Evolutionary conservation across 1,140 invertebrate species (phyloP).

Genomic region (Solen grandis): DNA sequence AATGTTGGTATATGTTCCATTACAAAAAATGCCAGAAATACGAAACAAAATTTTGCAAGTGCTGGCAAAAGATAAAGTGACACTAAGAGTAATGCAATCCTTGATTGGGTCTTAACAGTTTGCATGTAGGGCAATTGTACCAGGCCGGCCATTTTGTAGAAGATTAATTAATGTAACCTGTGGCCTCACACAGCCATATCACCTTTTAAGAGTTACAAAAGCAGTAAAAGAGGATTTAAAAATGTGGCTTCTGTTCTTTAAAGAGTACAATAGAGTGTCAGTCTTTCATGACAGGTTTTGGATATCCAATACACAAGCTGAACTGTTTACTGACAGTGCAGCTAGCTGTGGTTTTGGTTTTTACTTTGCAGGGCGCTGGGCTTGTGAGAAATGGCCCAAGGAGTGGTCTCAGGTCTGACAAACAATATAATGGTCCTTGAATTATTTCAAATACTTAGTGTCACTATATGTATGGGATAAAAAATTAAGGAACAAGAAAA

Average conservation of each 20-base stretch:
- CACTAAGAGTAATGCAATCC: conserved; percentile 29
- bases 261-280: conserved; percentile 45
- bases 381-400: too few species aligned
- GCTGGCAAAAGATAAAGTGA: conserved; percentile 3
- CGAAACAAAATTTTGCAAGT: background rate
- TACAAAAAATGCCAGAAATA: conserved; percentile 28
- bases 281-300: too few species aligned
- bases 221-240: conserved; percentile 42
- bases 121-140: too few species aligned
- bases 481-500: background rate
- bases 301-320: too few species aligned
- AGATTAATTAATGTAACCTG: too few species aligned
- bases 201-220: conserved; percentile 23
- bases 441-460: conserved; percentile 14
- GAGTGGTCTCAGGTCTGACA: too few species aligned
- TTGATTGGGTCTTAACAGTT: too few species aligned
- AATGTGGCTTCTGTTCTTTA: conserved; percentile 49
- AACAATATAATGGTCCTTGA: conserved; percentile 15
- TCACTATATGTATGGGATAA: background rate
- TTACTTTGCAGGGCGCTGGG: background rate
- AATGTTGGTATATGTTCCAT: conserved; percentile 33
- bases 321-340: background rate
- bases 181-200: conserved; percentile 31
- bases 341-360: background rate
- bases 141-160: too few species aligned